Evolutionary conservation across 1,140 invertebrate species (phyloP).

Genomic region (Bombus polaris): DNA sequence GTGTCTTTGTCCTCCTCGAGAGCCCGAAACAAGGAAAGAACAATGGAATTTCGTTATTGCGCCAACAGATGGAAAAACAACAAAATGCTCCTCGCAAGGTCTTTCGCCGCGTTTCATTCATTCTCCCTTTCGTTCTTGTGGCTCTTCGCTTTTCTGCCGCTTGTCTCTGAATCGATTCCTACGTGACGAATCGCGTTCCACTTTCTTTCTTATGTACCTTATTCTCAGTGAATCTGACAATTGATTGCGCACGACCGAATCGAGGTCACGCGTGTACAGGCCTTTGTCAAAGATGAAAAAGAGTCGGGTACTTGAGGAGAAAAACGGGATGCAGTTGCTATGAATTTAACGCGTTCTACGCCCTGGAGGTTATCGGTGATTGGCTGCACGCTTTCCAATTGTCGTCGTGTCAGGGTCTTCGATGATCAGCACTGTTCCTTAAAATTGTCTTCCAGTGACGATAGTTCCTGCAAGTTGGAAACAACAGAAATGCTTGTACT

Average conservation of each 20-base stretch:
- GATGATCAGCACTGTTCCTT: neutral
- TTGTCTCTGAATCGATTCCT: slow-evolving; percentile 19
- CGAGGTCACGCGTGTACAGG: neutral
- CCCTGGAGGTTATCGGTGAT: neutral
- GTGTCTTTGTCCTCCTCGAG: slow-evolving; percentile 70
- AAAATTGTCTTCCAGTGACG: no score
- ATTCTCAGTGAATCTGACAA: slow-evolving; percentile 29
- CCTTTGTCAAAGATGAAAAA: neutral
- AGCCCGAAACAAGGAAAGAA: slow-evolving; percentile 54
- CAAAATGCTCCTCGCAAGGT: slow-evolving; percentile 62
- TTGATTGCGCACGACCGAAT: slow-evolving; percentile 20
- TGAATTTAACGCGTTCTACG: neutral
- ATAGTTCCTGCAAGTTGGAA: neutral
- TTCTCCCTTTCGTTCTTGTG: neutral
- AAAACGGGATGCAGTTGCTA: neutral
- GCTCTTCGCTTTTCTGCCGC: slow-evolving; percentile 18
- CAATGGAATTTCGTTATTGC: slow-evolving; percentile 81
- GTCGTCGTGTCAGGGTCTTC: neutral
- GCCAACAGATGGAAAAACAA: slow-evolving; percentile 58
- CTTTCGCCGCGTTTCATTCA: slow-evolving; percentile 47
- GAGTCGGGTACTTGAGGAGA: neutral
- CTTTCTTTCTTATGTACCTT: slow-evolving; percentile 21
- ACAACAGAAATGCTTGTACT: no score
- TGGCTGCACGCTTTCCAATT: neutral
- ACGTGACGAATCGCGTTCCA: slow-evolving; percentile 47